A percentile compares a stretch with the other conserved stretches of the same genome.
phyloP scores from a whole-genome alignment of 2,113 vertebrate genomes.

The Phodopus roborovskii region DNA sequence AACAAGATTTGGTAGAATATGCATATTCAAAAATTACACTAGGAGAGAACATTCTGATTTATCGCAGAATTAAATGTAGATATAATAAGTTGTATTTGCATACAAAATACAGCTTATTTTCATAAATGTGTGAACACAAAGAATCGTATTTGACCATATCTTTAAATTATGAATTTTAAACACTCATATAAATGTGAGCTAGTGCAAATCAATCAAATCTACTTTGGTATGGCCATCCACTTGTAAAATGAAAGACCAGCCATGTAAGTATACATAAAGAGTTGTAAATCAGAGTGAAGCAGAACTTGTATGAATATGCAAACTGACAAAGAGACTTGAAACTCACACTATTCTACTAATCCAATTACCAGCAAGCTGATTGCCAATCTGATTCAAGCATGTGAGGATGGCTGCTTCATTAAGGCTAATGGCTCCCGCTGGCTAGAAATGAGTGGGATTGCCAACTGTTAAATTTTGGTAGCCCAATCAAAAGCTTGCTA shows the following conservation, averaged over 20 bases:
- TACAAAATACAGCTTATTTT: constrained; percentile 37
- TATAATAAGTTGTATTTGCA: constrained; percentile 39
- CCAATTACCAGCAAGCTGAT: constrained; percentile 79
- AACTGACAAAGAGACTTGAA: constrained; percentile 73
- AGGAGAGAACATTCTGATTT: constrained; percentile 52
- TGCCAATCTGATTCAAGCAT: constrained; percentile 67
- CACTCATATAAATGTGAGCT: constrained; percentile 40
- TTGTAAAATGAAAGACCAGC: constrained; percentile 65
- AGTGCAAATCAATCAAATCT: constrained; percentile 47
- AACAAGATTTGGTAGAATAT: constrained; percentile 45
- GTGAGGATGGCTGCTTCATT: constrained; percentile 79
- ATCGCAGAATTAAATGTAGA: constrained; percentile 28
- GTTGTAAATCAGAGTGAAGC: constrained; percentile 69
- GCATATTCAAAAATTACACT: background rate
- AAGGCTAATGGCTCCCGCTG: constrained; percentile 82
- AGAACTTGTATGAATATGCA: constrained; percentile 73
- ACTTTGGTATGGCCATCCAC: background rate
- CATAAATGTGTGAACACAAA: constrained; percentile 47
- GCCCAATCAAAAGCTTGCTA: constrained; percentile 75
- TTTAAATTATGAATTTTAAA: constrained; percentile 62
- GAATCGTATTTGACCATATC: constrained; percentile 56
- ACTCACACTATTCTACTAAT: constrained; percentile 69
- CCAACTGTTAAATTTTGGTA: constrained; percentile 77
- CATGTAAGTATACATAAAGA: constrained; percentile 65
- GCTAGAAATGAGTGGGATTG: constrained; percentile 75